Evolutionary conservation across 2,113 vertebrate species (phyloP), one percentile per base, ranked within the genome.

Genomic region (Arothron firmamentum): DNA sequence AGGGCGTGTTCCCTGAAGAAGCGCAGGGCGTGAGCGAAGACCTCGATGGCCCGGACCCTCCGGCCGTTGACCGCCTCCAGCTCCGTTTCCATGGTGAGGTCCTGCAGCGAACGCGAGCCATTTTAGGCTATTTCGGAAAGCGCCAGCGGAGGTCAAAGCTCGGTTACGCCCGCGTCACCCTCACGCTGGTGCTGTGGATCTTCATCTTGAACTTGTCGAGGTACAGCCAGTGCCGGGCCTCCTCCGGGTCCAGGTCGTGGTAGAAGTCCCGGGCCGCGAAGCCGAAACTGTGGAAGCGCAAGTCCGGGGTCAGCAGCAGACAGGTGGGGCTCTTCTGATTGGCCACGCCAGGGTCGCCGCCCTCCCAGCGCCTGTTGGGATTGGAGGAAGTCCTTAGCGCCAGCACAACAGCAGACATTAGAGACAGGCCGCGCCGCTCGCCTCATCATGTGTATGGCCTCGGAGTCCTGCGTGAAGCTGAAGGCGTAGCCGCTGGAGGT

Each of bases 191-290:
- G 67, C 95, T 98, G 88, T 99, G 97, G 54, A 98, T 96, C 85
- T 94, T 98, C 97, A 99, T 99, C 85, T 99, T 99, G 52, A 99
- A 99, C 82, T 99, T 99, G 78, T 99, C 95, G 0, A 99, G 98
- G 88, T 98, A 99, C 41, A 98, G 90, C 97, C 97, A 99, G 59
- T 95, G 93, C 0, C 88, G 89, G 1, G 95, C 94, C 60, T 99
- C 97, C 47, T 97, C 94, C 0, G 97, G 97, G 77, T 98, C 95
- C 63, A 99, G 88, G 80, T 98, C 95, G 0, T 99, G 97, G 89
- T 97, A 99, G 67, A 84, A 94, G 75, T 99, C 97, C 6, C 96
- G 83, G 9, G 97, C 97, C 0, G 94, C 93, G 67, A 96, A 99
- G 47, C 97, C 97, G 1, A 99, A 96, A 76, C 97, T 98, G 87